Evolutionary conservation across 2,888 invertebrate genomes (phyloP), one percentile per base, ranked within the genome.

Genomic region (Nomada ferruginata): DNA sequence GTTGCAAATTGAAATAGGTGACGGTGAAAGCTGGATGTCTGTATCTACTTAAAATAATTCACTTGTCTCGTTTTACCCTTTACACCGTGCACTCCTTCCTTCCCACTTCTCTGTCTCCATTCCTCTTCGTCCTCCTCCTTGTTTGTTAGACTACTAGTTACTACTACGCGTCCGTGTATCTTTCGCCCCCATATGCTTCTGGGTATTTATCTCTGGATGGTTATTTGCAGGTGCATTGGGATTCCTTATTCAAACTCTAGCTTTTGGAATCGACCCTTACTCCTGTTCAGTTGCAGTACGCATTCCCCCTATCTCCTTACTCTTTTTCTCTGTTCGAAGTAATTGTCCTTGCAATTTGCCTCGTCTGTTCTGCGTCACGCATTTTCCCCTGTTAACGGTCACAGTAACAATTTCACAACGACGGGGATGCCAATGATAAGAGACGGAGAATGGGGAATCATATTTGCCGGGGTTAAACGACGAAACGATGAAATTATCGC

Each of bases 161-260:
- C 47, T 76, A 72, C 53, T 68, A 60, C 52, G 23, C 59, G 47
- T 63, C 65, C 36, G 68, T 55, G 55, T 82, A 59, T 64, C 52
- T 72, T 64, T 76, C 68, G 55, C 71, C 66, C 75, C 57, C 63
- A 47, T 66, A 52, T 26, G 55, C 66, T 70, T 79, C 76, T 72
- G 55, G 70, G 73, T 69, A 83, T 82, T 83, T 83, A 77, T 79
- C 76, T 76, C 77, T 82, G 86, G 86, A 89, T 71, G 65, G 60
- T 50, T 71, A 65, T 78, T 78, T 55, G 64, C 47, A 15, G 5
- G 57, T 50, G 11, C 60, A 20, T 50, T 42, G 64, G n/a, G 36
- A 79, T 53, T 70, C 47, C 70, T 79, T 78, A 55, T 50, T 66
- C 47, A 65, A 55, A 64, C 59, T 44, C 47, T 52, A 44, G 44